A percentile compares a stretch with the other conserved stretches of the same genome.
These are phyloP conservation scores for Sciurus niger DNA, from an alignment of 2,113 vertebrate genomes.

Conservation along the genomic window DNA sequence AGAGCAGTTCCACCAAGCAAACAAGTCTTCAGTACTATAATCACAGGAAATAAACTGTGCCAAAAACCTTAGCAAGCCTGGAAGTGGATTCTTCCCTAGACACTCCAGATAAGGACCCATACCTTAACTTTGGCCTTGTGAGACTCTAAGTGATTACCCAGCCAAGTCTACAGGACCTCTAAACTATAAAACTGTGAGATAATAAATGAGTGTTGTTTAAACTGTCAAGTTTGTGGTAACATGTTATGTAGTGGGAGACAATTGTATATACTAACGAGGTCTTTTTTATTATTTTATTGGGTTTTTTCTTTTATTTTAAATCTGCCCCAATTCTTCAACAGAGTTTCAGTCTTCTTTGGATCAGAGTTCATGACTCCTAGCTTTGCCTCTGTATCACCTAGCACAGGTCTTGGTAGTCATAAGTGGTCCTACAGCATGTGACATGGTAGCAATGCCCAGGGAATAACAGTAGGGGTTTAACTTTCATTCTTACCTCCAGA, in stretches of 20 bases:
- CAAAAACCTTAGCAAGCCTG: neutral
- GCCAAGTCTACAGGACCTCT: neutral
- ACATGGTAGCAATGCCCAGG: neutral
- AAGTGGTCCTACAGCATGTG: neutral
- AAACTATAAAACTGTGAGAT: neutral
- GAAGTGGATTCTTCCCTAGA: slow-evolving; percentile 1
- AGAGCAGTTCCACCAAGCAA: neutral
- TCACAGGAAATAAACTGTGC: neutral
- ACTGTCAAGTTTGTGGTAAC: neutral
- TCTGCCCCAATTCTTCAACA: neutral
- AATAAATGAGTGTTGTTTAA: neutral
- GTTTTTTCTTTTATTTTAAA: slow-evolving; percentile 25
- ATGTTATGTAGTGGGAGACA: neutral
- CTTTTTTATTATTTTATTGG: neutral
- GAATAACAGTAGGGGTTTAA: neutral
- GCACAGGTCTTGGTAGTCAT: neutral
- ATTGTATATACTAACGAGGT: neutral
- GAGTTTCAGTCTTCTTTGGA: neutral
- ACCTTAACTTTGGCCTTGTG: neutral
- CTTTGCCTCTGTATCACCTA: neutral
- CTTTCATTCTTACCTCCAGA: slow-evolving; percentile 89
- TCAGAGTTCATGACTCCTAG: neutral
- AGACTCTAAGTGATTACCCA: neutral
- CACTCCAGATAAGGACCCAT: neutral
- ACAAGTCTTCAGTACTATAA: neutral